Evolutionary conservation across 1,140 invertebrate species (phyloP).

Genomic region (Teleogryllus occipitalis): DNA sequence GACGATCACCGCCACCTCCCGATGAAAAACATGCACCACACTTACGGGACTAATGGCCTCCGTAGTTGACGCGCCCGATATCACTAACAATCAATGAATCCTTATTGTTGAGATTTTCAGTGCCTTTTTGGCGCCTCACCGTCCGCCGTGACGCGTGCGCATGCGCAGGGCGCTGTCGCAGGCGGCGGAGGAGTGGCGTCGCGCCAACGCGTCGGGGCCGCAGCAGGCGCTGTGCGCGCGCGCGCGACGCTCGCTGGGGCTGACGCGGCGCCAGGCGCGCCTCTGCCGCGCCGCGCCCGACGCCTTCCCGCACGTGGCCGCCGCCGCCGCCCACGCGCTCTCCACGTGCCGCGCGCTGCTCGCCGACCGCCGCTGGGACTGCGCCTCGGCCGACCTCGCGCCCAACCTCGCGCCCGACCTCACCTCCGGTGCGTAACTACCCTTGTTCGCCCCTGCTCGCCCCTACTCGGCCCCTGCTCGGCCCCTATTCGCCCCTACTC

Average conservation of each 20-base stretch:
- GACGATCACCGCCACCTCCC: no score
- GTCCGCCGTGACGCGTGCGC: no score
- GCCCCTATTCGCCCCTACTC: no score
- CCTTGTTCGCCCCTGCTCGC: not conserved
- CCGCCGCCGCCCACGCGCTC: constrained; percentile 56
- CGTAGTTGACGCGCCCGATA: no score
- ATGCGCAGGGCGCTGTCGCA: not conserved
- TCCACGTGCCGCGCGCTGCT: constrained; percentile 66
- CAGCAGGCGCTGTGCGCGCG: constrained; percentile 27
- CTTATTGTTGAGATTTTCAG: not conserved
- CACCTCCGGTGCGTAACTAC: constrained; percentile 51
- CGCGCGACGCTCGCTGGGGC: constrained; percentile 43
- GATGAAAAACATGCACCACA: no score
- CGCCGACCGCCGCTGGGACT: constrained; percentile 71
- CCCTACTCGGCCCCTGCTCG: no score
- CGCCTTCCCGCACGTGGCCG: constrained; percentile 64
- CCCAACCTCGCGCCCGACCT: constrained; percentile 65
- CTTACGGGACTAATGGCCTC: no score
- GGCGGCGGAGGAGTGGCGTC: not conserved
- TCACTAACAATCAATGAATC: not conserved
- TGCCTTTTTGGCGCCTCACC: not conserved
- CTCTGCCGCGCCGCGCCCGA: constrained; percentile 54
- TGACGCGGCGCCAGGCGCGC: constrained; percentile 52
- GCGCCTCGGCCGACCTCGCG: constrained; percentile 62
- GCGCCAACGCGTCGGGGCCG: not conserved